Evolutionary conservation across 1,140 invertebrate genomes (phyloP), one percentile per base, ranked within the genome.

Genomic region (Drosophila punjabiensis): DNA sequence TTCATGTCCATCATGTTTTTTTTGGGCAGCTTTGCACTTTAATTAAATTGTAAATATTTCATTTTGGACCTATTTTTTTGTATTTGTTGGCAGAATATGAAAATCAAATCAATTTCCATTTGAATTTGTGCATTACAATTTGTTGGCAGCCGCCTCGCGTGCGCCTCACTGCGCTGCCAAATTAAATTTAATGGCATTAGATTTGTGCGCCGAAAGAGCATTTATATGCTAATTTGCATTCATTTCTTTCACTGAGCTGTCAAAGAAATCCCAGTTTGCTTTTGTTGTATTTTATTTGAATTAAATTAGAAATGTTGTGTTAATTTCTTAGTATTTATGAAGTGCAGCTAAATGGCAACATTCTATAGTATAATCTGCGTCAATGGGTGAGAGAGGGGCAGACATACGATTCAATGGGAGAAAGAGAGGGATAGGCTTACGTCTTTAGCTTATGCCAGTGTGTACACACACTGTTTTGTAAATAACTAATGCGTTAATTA

Each of bases 31-130:
- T 89, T 75, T 88, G 73, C 71, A 69, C 85, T 89, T 88, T 88
- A 88, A 88, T 88, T 88, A 89, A 88, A 89, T 89, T 87, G 81
- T 75, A 87, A 89, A 89, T 89, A 88, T 89, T 87, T 88, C 68
- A 68, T 79, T 37, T 37, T n/a, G 8, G 1, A 5, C 20, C 11
- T 16, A 10, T 37, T 24, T 28, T 55, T 7, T 10, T 33, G 11
- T 7, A 39, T 39, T 58, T 16, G 13, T 39, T 24, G 16, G 14
- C 45, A 3, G 35, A 56, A 58, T 70, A 74, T 74, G 69, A 52
- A 62, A 75, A 75, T 74, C 67, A 62, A 74, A 73, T 74, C 53
- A 73, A 60, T 75, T 62, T 74, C 56, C 37, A 75, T 74, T 75
- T 53, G 58, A 75, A 62, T 62, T 75, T 74, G 56, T 53, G 71